Base-by-base conservation (phyloP, 2,797 vertebrate genomes). In the Knipowitschia caucasica region DNA sequence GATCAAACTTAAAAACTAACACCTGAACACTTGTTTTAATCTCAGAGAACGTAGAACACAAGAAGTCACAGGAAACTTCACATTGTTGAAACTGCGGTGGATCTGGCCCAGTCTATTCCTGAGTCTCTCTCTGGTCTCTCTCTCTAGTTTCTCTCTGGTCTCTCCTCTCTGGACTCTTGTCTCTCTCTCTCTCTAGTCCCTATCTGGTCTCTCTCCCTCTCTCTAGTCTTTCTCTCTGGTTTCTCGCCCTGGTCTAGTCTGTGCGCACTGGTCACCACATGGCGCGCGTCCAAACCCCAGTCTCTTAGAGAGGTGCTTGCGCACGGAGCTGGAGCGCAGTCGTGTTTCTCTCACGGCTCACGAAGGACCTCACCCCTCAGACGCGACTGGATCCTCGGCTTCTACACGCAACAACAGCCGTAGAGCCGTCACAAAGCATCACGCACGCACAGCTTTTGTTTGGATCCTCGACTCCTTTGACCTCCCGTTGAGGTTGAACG, bases 231-330 rank as follows among this genome's bases (percentile, higher is more conserved):
- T n/a, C n/a, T n/a, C 61, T 45, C 25, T 23, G 38, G 3, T 40
- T 56, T 55, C 64, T 59, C 55, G 40, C 73, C 61, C 53, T 69
- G 45, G 56, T 51, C 46, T 46, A 66, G 51, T 50, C 64, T 66
- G 71, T 38, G 55, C 67, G 65, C 45, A 71, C 50, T 80, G 59
- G 75, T 83, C 71, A 73, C 81, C 81, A 83, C 72, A 77, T 91
- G 87, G 88, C 89, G 82, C 47, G 56, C 51, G 30, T 91, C 89
- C 81, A 91, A n/a, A 88, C 62, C 78, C 56, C 80, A 88, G 89
- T 91, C 83, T 87, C 87, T 81, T 83, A n/a, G 90, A 89, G 89
- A 91, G 82, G 70, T 71, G 76, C 80, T 69, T 78, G 76, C 86
- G 79, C 54, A 75, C 67, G 84, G 86, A 66, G 79, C 77, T 71